Conservation (phyloP, 2,888 invertebrate species). For the Elegia similella region DNA sequence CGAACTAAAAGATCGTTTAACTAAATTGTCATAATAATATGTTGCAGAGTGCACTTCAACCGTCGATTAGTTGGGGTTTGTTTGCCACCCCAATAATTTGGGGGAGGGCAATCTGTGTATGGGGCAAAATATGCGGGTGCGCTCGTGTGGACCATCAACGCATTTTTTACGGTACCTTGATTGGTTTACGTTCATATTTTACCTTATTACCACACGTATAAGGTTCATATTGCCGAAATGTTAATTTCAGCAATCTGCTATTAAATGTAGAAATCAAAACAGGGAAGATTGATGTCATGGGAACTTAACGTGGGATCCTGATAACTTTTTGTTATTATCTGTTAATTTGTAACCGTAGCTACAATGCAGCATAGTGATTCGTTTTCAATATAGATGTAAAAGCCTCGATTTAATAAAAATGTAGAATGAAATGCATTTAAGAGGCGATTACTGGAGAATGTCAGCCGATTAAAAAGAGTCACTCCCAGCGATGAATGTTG, state of each 20-base stretch:
- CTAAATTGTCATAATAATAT: slow-evolving; percentile 40
- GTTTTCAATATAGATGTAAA: slow-evolving; percentile 15
- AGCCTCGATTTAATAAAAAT: slow-evolving; percentile 19
- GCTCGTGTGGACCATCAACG: slow-evolving; percentile 41
- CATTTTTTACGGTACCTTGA: slow-evolving; percentile 40
- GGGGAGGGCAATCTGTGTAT: slow-evolving; percentile 49
- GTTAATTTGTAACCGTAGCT: slow-evolving; percentile 24
- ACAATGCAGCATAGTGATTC: slow-evolving; percentile 25
- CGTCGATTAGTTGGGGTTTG: slow-evolving; percentile 47
- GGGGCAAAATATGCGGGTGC: slow-evolving; percentile 68
- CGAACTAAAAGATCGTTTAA: slow-evolving; percentile 14
- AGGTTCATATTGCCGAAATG: slow-evolving; percentile 23
- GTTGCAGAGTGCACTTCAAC: slow-evolving; percentile 33
- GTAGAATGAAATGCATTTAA: slow-evolving; percentile 1
- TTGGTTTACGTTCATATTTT: background rate
- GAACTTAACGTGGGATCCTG: slow-evolving; percentile 59
- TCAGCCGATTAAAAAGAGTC: slow-evolving; percentile 8
- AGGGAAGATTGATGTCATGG: slow-evolving; percentile 70
- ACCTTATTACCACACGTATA: slow-evolving; percentile 8
- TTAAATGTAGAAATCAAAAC: slow-evolving; percentile 70
- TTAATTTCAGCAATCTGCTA: slow-evolving; percentile 56
- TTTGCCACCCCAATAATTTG: slow-evolving; percentile 47
- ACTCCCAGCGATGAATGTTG: slow-evolving; percentile 7
- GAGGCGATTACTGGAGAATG: slow-evolving; percentile 7
- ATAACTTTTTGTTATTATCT: slow-evolving; percentile 37